Conservation (phyloP, 2,888 invertebrate genomes). For the Dysmachus trigonus region DNA sequence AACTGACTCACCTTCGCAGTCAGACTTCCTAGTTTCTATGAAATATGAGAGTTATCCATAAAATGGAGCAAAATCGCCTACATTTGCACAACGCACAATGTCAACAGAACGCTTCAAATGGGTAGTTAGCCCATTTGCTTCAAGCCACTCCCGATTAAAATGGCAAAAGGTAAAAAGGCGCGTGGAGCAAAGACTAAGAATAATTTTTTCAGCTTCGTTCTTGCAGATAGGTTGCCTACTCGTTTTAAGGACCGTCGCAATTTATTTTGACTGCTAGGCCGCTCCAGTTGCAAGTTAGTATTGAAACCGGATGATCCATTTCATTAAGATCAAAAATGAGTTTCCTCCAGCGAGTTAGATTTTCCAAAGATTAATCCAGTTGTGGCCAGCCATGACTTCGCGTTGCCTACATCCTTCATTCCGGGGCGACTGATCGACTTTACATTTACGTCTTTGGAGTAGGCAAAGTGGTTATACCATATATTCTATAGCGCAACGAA, state of each 20-base stretch:
- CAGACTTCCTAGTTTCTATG: constrained; percentile 36
- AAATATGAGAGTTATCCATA: constrained; percentile 11
- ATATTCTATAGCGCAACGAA: not conserved
- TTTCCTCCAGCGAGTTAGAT: constrained; percentile 20
- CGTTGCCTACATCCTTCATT: constrained; percentile 27
- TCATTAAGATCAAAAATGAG: constrained; percentile 35
- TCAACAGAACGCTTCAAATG: constrained; percentile 9
- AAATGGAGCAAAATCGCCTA: constrained; percentile 40
- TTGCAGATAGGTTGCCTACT: not conserved
- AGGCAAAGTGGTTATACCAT: not conserved
- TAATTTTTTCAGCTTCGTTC: not conserved
- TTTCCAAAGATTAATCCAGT: constrained; percentile 30
- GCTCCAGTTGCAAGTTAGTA: not conserved
- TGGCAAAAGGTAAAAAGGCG: not conserved
- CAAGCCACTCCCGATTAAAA: not conserved
- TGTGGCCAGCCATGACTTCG: constrained; percentile 24
- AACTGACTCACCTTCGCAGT: constrained; percentile 36
- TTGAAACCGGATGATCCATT: constrained; percentile 26
- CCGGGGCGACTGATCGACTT: not conserved
- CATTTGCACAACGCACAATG: not conserved
- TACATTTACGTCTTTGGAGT: constrained; percentile 29
- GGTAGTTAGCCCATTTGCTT: not conserved
- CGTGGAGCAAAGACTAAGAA: not conserved
- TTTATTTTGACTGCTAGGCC: not conserved
- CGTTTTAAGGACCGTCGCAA: not conserved